These are phyloP conservation scores for Lasius platythorax DNA, from an alignment of 2,888 invertebrate species.

Conservation along the genomic window DNA sequence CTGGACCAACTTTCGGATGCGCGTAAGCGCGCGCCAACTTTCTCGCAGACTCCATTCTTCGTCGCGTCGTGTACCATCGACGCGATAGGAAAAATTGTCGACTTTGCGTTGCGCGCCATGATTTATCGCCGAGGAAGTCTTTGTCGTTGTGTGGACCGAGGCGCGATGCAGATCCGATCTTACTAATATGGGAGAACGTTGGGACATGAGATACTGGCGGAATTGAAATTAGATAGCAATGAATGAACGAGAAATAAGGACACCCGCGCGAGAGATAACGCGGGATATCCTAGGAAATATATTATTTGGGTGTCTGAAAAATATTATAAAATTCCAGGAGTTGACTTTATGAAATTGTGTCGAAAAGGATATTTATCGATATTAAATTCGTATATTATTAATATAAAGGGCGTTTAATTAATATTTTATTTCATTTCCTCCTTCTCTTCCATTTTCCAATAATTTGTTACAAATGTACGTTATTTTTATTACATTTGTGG, in stretches of 20 bases:
- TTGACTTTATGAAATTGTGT: not conserved
- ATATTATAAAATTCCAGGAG: not conserved
- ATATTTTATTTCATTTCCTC: not conserved
- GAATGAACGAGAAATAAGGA: not conserved
- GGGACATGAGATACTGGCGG: not conserved
- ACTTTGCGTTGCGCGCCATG: conserved; percentile 36
- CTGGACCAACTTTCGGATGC: conserved; percentile 65
- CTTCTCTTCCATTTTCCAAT: not conserved
- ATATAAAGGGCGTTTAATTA: not conserved
- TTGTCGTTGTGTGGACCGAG: conserved; percentile 2
- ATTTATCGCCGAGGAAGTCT: conserved; percentile 36
- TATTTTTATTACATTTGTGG: not conserved
- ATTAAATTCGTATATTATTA: not conserved
- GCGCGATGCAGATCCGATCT: not conserved
- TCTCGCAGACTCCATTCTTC: conserved; percentile 51
- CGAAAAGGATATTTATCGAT: not conserved
- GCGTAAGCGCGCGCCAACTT: conserved; percentile 61
- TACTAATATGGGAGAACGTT: not conserved
- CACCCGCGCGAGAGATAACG: not conserved
- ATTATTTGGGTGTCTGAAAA: not conserved
- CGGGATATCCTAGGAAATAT: not conserved
- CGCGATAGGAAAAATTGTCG: conserved; percentile 52
- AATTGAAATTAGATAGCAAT: not conserved
- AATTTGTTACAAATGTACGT: not conserved
- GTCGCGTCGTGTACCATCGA: conserved; percentile 46